Percentiles rank a stretch among this genome's conserved stretches.
Evolutionary conservation across 2,888 invertebrate species (phyloP).

Genomic region (Stenodera caucasica): DNA sequence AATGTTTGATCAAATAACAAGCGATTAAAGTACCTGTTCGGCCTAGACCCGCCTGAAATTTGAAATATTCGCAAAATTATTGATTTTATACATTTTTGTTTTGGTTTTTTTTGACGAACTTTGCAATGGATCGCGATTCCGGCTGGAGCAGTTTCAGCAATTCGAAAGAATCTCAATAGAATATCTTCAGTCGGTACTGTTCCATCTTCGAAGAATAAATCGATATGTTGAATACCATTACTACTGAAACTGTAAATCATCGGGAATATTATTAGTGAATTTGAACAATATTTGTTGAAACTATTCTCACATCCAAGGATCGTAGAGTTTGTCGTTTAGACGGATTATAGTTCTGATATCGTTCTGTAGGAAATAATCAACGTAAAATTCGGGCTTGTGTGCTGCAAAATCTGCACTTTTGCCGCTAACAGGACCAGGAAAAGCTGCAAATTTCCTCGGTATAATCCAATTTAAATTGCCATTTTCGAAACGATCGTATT

Average conservation of each 20-base stretch:
- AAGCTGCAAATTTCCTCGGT: constrained; percentile 82
- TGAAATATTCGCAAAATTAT: background rate
- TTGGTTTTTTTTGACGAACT: constrained; percentile 55
- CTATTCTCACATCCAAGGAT: constrained; percentile 64
- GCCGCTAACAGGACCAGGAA: constrained; percentile 73
- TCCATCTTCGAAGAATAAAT: constrained; percentile 88
- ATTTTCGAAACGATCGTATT: constrained; percentile 77
- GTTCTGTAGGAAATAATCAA: constrained; percentile 80
- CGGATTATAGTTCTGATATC: constrained; percentile 81
- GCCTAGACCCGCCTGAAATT: constrained; percentile 79
- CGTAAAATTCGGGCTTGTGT: constrained; percentile 79
- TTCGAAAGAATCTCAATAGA: constrained; percentile 75
- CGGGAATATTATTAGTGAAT: constrained; percentile 5
- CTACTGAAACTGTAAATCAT: constrained; percentile 59
- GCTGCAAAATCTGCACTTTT: constrained; percentile 44
- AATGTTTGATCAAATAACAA: constrained; percentile 85
- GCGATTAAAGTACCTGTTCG: constrained; percentile 88
- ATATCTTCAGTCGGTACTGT: constrained; percentile 80
- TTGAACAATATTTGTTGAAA: constrained; percentile 4
- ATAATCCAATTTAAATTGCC: constrained; percentile 91
- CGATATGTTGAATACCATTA: constrained; percentile 82
- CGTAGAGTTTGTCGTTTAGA: constrained; percentile 81
- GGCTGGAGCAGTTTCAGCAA: constrained; percentile 73
- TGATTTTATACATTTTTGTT: background rate
- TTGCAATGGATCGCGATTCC: constrained; percentile 92